Conservation (phyloP, 2,888 invertebrate species). For the Cataglyphis livida region DNA sequence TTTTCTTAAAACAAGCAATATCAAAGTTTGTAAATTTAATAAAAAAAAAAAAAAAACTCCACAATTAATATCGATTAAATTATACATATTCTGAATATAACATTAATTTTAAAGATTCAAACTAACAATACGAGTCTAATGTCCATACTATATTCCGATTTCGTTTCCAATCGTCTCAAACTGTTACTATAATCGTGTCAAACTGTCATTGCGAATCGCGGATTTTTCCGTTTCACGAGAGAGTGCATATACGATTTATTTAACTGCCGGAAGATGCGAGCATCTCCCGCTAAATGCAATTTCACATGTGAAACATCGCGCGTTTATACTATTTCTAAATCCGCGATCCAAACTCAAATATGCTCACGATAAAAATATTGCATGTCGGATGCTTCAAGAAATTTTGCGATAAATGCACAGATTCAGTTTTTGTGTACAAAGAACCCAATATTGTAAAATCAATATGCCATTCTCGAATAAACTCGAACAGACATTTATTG, state of each 20-base stretch:
- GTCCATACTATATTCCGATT: not conserved
- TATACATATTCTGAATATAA: not conserved
- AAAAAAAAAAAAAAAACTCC: not conserved
- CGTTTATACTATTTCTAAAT: conserved; percentile 35
- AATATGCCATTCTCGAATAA: conserved; percentile 3
- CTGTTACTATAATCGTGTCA: not conserved
- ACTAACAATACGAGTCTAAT: not conserved
- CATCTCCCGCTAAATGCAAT: conserved; percentile 2
- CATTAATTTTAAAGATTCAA: not conserved
- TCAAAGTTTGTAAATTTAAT: not conserved
- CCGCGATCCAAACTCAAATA: not conserved
- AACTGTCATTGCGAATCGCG: not conserved
- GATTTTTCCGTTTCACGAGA: not conserved
- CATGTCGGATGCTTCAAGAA: not conserved
- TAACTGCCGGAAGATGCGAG: not conserved
- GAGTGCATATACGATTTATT: not conserved
- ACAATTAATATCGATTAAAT: not conserved
- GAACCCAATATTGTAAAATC: conserved; percentile 26
- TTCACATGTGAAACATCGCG: conserved; percentile 20
- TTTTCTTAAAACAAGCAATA: not conserved
- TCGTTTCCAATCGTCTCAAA: not conserved
- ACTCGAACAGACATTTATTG: not conserved
- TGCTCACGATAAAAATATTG: not conserved
- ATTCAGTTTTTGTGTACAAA: not conserved
- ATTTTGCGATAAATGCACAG: not conserved